These are phyloP conservation scores for Prionailurus viverrinus DNA, from an alignment of 2,113 vertebrate species.

Conservation along the genomic window DNA sequence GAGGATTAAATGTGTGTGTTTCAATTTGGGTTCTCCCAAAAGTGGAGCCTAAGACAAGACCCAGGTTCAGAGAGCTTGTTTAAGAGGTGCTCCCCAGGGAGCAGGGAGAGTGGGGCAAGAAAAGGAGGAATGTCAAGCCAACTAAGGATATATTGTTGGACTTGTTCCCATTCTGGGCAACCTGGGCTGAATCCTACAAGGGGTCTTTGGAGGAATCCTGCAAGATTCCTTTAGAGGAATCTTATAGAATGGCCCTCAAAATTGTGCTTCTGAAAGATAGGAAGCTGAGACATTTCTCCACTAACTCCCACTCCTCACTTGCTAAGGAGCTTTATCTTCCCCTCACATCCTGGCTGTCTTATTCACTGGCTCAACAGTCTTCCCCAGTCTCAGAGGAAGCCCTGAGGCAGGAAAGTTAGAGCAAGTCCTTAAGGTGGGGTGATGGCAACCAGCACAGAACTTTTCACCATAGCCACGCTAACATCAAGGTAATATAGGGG, in stretches of 20 bases:
- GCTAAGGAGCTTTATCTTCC: neutral
- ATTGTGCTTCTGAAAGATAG: neutral
- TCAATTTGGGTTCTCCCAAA: neutral
- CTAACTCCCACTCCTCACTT: neutral
- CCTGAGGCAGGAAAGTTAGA: neutral
- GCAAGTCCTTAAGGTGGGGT: neutral
- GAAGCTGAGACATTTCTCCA: neutral
- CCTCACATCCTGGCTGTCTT: neutral
- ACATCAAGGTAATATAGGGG: neutral
- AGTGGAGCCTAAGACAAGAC: neutral
- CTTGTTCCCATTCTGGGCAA: neutral
- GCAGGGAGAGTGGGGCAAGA: neutral
- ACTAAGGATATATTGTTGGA: neutral
- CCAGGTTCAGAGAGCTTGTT: neutral
- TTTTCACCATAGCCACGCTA: neutral
- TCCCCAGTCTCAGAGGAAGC: neutral
- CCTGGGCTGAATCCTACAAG: neutral
- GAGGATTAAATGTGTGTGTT: neutral
- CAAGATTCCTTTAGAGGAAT: neutral
- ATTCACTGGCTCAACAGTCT: neutral
- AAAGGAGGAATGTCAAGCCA: neutral
- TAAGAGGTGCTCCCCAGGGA: neutral
- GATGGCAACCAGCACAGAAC: neutral
- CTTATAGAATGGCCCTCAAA: neutral
- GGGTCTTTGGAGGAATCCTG: neutral